Percentiles rank a stretch among this genome's conserved stretches.
Evolutionary conservation across 2,113 vertebrate species (phyloP).

Genomic region (Lanius ludovicianus): DNA sequence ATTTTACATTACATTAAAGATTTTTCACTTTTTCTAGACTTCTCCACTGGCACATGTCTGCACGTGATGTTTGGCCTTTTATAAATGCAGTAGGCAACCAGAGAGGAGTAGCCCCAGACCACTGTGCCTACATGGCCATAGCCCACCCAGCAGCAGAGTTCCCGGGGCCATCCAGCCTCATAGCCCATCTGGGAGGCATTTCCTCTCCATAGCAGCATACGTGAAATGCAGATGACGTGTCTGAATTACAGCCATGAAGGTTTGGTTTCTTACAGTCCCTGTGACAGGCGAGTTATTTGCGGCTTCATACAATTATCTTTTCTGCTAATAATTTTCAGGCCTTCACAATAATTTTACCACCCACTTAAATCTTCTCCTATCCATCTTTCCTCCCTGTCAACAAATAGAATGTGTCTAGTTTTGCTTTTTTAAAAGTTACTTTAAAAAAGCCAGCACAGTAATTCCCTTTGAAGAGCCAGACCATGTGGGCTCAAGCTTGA

Average conservation of each 20-base stretch:
- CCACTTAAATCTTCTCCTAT: not conserved
- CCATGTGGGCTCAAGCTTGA: not conserved
- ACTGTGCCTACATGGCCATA: not conserved
- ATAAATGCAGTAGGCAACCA: not conserved
- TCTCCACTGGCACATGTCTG: not conserved
- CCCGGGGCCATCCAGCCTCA: not conserved
- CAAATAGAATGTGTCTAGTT: not conserved
- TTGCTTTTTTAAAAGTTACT: not conserved
- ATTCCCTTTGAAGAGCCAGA: constrained; percentile 25
- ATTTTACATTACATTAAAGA: not conserved
- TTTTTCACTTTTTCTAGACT: not conserved
- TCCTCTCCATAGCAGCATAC: not conserved
- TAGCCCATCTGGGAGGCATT: not conserved
- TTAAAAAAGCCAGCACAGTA: not conserved
- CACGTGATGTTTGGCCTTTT: not conserved
- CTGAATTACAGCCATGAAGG: not conserved
- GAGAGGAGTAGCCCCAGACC: not conserved
- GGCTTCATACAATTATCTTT: not conserved
- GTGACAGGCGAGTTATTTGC: not conserved
- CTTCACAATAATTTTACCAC: not conserved
- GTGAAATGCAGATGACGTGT: not conserved
- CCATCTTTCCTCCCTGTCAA: not conserved
- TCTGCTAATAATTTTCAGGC: not conserved
- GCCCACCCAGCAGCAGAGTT: not conserved
- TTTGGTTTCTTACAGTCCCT: not conserved